Conservation (phyloP, 1,140 invertebrate species). For the Patella vulgata region DNA sequence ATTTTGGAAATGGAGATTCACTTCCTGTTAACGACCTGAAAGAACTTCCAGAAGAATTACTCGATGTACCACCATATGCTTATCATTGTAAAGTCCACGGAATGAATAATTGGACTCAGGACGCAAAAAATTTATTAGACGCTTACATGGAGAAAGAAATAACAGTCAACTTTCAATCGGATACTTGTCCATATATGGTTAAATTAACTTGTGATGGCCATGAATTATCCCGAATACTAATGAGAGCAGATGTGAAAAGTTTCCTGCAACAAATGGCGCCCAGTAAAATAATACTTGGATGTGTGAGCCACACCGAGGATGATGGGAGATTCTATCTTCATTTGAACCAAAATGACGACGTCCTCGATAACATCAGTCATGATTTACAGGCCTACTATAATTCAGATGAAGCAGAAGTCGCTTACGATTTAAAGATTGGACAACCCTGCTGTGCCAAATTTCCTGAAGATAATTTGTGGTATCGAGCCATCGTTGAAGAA, state of each 20-base stretch:
- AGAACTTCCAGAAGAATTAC: conserved; percentile 20
- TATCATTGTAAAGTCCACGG: conserved; percentile 25
- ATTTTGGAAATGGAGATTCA: conserved; percentile 69
- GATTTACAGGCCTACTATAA: conserved; percentile 26
- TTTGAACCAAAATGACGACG: conserved; percentile 45
- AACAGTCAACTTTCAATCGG: conserved; percentile 34
- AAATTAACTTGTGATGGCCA: conserved; percentile 26
- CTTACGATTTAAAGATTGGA: conserved; percentile 61
- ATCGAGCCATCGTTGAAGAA: conserved; percentile 73
- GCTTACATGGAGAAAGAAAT: conserved; percentile 37
- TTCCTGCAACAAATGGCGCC: conserved; percentile 16
- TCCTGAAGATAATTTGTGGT: conserved; percentile 77
- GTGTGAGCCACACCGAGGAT: conserved; percentile 46
- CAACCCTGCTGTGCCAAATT: conserved; percentile 78
- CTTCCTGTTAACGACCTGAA: conserved; percentile 36
- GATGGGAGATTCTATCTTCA: conserved; percentile 69
- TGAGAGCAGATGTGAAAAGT: not conserved
- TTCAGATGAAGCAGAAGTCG: not conserved
- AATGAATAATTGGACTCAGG: conserved; percentile 21
- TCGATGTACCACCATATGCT: conserved; percentile 18
- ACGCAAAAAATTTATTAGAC: conserved; percentile 31
- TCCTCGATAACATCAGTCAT: conserved; percentile 70
- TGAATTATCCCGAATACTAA: conserved; percentile 24
- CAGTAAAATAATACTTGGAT: conserved; percentile 23
- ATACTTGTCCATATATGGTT: conserved; percentile 19